Evolutionary conservation across 2,113 vertebrate species (phyloP).

Genomic region (Sphaerodactylus townsendi): DNA sequence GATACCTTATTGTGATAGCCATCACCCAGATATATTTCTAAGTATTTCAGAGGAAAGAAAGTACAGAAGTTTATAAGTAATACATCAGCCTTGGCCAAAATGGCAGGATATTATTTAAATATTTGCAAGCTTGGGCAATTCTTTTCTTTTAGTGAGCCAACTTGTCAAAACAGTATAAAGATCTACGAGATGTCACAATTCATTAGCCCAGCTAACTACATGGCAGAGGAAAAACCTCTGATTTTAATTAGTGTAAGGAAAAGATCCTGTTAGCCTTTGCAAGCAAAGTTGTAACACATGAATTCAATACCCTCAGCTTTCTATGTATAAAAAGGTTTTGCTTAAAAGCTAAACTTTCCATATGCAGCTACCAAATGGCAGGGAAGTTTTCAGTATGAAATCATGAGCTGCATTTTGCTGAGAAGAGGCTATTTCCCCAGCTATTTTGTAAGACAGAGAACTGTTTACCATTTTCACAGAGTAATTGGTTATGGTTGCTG

Average conservation of each 20-base stretch:
- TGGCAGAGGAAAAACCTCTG: conserved; percentile 24
- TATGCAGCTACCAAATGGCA: neutral
- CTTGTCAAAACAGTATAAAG: conserved; percentile 56
- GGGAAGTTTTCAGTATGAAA: neutral
- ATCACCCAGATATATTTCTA: conserved; percentile 48
- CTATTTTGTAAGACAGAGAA: neutral
- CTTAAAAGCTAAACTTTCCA: neutral
- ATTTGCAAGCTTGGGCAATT: conserved; percentile 60
- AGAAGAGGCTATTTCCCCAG: neutral
- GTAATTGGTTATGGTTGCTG: neutral
- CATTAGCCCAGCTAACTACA: conserved; percentile 45
- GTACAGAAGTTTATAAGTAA: conserved; percentile 51
- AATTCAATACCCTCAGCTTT: conserved; percentile 20
- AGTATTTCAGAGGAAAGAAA: conserved; percentile 45
- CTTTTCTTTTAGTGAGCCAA: conserved; percentile 58
- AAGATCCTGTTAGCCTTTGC: conserved; percentile 23
- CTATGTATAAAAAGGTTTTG: accelerated
- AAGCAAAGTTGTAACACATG: neutral
- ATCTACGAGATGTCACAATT: conserved; percentile 28
- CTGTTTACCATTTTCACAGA: neutral
- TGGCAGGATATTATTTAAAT: conserved; percentile 53
- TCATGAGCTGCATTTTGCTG: neutral
- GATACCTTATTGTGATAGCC: conserved; percentile 55
- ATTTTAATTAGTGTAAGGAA: conserved; percentile 49
- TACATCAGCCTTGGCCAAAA: conserved; percentile 46